Evolutionary conservation across 2,888 invertebrate species (phyloP).

Genomic region (Drosophila ezoana): DNA sequence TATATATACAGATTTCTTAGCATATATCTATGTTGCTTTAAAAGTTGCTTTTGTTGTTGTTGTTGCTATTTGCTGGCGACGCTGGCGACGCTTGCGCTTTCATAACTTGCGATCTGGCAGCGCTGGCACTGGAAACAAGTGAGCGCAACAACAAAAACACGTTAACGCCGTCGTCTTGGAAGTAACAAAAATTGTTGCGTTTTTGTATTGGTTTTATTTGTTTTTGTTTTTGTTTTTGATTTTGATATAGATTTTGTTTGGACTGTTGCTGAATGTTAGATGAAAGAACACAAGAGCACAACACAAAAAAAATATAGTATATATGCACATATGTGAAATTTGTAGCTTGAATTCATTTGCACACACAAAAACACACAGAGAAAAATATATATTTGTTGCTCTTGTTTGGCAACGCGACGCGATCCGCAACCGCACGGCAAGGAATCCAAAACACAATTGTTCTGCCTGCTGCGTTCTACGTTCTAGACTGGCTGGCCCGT

Average conservation of each 20-base stretch:
- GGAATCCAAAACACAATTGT: slow-evolving; percentile 84
- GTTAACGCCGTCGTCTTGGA: slow-evolving; percentile 46
- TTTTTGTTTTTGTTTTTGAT: slow-evolving; percentile 12
- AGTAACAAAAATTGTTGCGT: slow-evolving; percentile 23
- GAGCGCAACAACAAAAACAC: slow-evolving; percentile 51
- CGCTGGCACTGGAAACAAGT: slow-evolving; percentile 58
- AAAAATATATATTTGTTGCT: slow-evolving; percentile 42
- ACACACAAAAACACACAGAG: slow-evolving; percentile 48
- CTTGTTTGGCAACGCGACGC: slow-evolving; percentile 65
- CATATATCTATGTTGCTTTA: slow-evolving; percentile 2
- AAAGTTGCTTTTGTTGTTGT: slow-evolving; percentile 18
- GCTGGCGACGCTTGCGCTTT: slow-evolving; percentile 74
- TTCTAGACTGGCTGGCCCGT: slow-evolving; percentile 79
- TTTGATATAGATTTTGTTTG: slow-evolving; percentile 10
- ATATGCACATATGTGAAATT: slow-evolving; percentile 21
- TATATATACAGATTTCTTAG: slow-evolving; percentile 7
- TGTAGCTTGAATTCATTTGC: slow-evolving; percentile 48
- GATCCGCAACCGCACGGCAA: slow-evolving; percentile 83
- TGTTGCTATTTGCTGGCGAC: slow-evolving; percentile 47
- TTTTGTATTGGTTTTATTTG: slow-evolving; percentile 7
- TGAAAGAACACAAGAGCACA: slow-evolving; percentile 36
- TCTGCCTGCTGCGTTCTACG: slow-evolving; percentile 82
- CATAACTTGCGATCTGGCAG: slow-evolving; percentile 79
- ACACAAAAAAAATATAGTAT: slow-evolving; percentile 47
- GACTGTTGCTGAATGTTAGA: slow-evolving; percentile 25